Evolutionary conservation across 2,113 vertebrate species (phyloP).

Genomic region (Noturus placidus): DNA sequence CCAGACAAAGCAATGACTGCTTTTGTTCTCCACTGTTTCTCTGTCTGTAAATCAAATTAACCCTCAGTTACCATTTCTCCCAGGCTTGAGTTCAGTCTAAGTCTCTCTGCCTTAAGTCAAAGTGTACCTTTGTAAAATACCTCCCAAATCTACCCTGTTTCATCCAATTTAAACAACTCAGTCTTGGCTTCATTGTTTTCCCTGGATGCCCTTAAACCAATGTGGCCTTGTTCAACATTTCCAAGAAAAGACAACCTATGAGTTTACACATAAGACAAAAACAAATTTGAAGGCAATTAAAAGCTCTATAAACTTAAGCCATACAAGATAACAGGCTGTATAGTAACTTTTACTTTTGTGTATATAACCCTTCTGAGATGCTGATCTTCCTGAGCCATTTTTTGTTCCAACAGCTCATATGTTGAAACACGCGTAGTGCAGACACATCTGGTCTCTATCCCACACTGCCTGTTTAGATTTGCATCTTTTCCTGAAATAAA

Average conservation of each 20-base stretch:
- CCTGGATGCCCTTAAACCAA: constrained; percentile 30
- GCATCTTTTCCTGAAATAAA: constrained; percentile 46
- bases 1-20: constrained; percentile 38
- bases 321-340: constrained; percentile 8
- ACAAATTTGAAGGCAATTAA: background rate
- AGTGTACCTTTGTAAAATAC: constrained; percentile 54
- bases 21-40: constrained; percentile 19
- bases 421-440: constrained; percentile 33
- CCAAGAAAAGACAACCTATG: constrained; percentile 9
- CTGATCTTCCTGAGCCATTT: constrained; percentile 21
- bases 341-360: constrained; percentile 23
- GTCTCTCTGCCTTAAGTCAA: constrained; percentile 48
- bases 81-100: constrained; percentile 18
- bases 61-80: constrained; percentile 27
- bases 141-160: constrained; percentile 13
- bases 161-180: constrained; percentile 42
- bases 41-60: constrained; percentile 41
- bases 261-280: constrained; percentile 19
- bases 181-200: constrained; percentile 16
- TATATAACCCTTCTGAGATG: constrained; percentile 34
- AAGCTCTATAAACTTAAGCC: background rate
- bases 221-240: background rate
- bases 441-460: constrained; percentile 47
- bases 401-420: constrained; percentile 39
- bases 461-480: constrained; percentile 44